A percentile compares a stretch with the other conserved stretches of the same genome.
phyloP scores from a whole-genome alignment of 2,113 vertebrate genomes.

The Ictidomys tridecemlineatus region DNA sequence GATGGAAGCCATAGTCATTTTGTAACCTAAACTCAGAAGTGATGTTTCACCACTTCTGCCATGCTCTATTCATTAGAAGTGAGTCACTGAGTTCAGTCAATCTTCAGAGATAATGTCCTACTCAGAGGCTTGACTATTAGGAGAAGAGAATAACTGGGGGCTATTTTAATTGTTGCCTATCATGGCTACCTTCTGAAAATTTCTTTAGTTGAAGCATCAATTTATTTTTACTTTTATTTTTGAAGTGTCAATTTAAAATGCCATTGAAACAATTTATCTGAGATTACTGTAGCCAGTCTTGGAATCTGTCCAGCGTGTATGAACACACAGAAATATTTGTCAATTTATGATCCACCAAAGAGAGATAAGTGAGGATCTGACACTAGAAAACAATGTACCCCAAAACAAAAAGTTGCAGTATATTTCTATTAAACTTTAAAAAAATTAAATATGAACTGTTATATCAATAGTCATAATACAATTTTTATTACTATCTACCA shows the following conservation, averaged over 20 bases:
- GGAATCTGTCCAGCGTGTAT: neutral
- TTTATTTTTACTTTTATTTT: neutral
- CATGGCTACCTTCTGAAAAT: neutral
- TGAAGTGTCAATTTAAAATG: neutral
- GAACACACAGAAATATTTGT: neutral
- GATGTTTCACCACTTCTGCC: neutral
- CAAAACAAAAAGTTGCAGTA: neutral
- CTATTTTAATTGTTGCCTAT: neutral
- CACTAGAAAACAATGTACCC: neutral
- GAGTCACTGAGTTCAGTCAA: neutral
- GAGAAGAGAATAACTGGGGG: neutral
- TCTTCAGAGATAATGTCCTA: neutral
- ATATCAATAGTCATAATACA: neutral
- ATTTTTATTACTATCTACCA: conserved; percentile 17
- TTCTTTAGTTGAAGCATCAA: neutral
- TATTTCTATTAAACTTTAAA: conserved; percentile 60
- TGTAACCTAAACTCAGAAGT: neutral
- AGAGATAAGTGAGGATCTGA: neutral
- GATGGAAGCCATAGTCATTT: neutral
- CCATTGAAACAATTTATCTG: neutral
- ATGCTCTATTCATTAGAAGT: neutral
- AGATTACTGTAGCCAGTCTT: neutral
- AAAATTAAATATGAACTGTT: conserved; percentile 42
- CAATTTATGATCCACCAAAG: neutral
- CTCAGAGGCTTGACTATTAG: neutral